Evolutionary conservation across 2,113 vertebrate genomes (phyloP), one percentile per base, ranked within the genome.

Genomic region (Myrmophylax atrothorax): DNA sequence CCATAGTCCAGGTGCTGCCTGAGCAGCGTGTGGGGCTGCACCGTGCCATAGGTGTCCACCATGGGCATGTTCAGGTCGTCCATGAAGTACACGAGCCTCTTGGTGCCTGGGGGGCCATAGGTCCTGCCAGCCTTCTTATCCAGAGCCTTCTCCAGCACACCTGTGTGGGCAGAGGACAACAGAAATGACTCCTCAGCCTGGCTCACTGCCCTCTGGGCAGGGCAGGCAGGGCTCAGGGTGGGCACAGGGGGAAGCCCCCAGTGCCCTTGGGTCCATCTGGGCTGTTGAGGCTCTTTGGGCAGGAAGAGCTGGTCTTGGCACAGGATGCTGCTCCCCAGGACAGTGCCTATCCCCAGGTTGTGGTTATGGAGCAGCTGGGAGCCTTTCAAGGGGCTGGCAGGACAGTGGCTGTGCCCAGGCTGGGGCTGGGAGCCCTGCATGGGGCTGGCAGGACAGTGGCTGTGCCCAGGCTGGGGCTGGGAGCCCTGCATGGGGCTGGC

Each of bases 21-120:
- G 97, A 99, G 98, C 47, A 99, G 95, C 0, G 99, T 99, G 94
- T 99, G 99, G 8, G 99, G 99, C 90, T 99, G 99, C 89, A 99
- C 99, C 0, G 99, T 99, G 37, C 99, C 99, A 0, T 99, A 99
- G 2, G 98, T 66, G 1, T 99, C 99, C 96, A 99, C 99, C 87
- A 99, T 97, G 0, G 99, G 99, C 99, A 99, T 99, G 94, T 99
- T 99, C 98, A 99, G 98, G 86, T 99, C 99, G 6, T 99, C 99
- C 0, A 99, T 98, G 97, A 99, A 99, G 96, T 99, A 99, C 82
- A 99, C 95, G 1, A 99, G 98, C 77, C 97, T 98, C 97, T 98
- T 99, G 96, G 96, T 99, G 74, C 99, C 99, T 0, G 98, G 98
- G 2, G 99, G 99, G 7, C 98, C 98, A 0, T 99, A 99, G 91